Conservation (phyloP, 2,797 vertebrate species). For the Pangasius krempfi region DNA sequence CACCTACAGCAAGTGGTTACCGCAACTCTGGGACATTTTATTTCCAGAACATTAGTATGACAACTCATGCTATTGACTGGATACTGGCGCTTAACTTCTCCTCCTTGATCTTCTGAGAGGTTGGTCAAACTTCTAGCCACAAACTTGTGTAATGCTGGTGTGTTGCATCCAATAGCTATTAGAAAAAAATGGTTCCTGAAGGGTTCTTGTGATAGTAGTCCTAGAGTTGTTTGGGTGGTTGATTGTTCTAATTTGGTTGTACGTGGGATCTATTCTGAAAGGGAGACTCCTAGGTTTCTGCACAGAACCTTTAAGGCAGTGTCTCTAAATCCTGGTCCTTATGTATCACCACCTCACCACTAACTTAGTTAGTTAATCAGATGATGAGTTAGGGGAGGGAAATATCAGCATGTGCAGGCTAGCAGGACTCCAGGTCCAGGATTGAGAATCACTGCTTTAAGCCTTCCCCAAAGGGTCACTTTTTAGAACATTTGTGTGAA, state of each 20-base stretch:
- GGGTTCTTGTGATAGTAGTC: not conserved
- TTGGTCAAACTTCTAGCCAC: slow-evolving; percentile 4
- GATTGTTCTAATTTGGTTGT: not conserved
- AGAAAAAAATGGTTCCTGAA: not conserved
- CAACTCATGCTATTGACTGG: not conserved
- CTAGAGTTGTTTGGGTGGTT: not conserved
- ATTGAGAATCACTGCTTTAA: not conserved
- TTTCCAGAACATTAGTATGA: slow-evolving; percentile 9
- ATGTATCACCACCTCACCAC: not conserved
- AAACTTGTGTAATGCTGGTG: not conserved
- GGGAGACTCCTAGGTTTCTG: not conserved
- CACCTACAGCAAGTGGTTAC: not conserved
- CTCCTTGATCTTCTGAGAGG: slow-evolving; percentile 21
- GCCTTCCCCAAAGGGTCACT: not conserved
- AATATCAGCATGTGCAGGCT: not conserved
- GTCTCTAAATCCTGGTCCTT: not conserved
- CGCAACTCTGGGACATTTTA: slow-evolving; percentile 16
- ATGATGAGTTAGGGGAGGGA: not conserved
- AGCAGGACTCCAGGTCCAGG: no score
- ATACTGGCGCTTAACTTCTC: not conserved
- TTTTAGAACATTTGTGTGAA: not conserved
- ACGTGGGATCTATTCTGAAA: not conserved
- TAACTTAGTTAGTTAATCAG: not conserved
- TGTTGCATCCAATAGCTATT: not conserved
- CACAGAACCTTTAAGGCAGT: not conserved